Evolutionary conservation across 2,888 invertebrate species (phyloP).

Genomic region (Operophtera brumata): DNA sequence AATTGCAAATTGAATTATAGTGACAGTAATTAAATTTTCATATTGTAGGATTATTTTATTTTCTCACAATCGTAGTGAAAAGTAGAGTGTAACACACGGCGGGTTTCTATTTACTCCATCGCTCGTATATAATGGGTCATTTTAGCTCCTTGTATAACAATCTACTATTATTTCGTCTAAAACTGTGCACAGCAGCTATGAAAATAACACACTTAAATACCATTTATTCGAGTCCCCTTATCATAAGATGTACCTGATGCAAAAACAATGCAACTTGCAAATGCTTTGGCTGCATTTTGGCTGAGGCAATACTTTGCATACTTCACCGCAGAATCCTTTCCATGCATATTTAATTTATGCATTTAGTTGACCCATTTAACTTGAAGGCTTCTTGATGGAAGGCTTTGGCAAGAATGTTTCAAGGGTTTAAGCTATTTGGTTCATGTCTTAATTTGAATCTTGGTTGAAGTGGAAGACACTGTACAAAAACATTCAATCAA

Average conservation of each 20-base stretch:
- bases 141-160: too few species aligned
- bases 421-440: constrained; percentile 16
- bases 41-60: too few species aligned
- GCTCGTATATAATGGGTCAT: too few species aligned
- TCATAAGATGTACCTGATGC: constrained; percentile 27
- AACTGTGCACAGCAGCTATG: too few species aligned
- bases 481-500: too few species aligned
- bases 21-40: too few species aligned
- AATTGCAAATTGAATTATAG: too few species aligned
- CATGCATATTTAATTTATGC: constrained; percentile 44
- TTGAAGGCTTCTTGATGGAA: constrained; percentile 26
- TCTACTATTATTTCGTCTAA: too few species aligned
- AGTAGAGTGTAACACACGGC: too few species aligned
- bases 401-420: constrained; percentile 23
- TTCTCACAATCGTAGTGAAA: too few species aligned
- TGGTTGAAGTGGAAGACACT: not conserved
- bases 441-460: constrained; percentile 19
- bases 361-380: constrained; percentile 35
- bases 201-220: too few species aligned
- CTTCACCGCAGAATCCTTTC: constrained; percentile 41
- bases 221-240: not conserved
- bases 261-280: constrained; percentile 37
- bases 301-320: constrained; percentile 37
- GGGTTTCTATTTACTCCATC: too few species aligned
- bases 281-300: constrained; percentile 34